A percentile compares a stretch with the other conserved stretches of the same genome.
Conservation (phyloP, 2,113 vertebrate genomes). For the Indicator indicator region DNA sequence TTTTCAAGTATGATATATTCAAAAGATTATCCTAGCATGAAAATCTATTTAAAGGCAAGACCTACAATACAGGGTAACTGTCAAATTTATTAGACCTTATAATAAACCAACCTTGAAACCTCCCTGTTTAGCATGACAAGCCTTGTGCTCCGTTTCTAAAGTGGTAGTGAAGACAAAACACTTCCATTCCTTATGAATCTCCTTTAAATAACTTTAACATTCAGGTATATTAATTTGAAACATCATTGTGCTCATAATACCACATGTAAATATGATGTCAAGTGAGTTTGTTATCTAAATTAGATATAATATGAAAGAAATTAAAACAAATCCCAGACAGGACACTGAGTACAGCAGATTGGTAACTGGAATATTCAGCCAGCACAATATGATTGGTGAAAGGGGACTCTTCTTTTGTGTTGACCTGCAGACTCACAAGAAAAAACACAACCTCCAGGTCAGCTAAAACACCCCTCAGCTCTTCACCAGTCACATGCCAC, state of each 20-base stretch:
- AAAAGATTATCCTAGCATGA: constrained; percentile 73
- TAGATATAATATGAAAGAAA: neutral
- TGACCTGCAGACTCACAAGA: neutral
- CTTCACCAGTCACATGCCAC: accelerated
- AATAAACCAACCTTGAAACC: constrained; percentile 59
- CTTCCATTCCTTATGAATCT: neutral
- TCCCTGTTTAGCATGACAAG: constrained; percentile 59
- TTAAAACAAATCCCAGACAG: neutral
- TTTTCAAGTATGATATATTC: constrained; percentile 71
- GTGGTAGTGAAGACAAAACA: constrained; percentile 8
- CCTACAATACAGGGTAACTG: constrained; percentile 60
- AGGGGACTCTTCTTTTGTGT: neutral
- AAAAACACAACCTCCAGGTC: neutral
- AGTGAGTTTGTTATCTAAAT: neutral
- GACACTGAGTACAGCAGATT: neutral
- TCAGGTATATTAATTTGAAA: constrained; percentile 42
- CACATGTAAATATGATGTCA: constrained; percentile 30
- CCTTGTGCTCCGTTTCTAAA: constrained; percentile 30
- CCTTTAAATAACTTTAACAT: constrained; percentile 55
- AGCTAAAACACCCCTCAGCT: neutral
- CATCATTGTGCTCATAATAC: neutral
- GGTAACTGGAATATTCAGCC: neutral
- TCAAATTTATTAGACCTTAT: constrained; percentile 61
- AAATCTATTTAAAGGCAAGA: constrained; percentile 70
- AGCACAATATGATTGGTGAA: neutral